phyloP scores from a whole-genome alignment of 1,140 invertebrate genomes.

The Archegozetes longisetosus region DNA sequence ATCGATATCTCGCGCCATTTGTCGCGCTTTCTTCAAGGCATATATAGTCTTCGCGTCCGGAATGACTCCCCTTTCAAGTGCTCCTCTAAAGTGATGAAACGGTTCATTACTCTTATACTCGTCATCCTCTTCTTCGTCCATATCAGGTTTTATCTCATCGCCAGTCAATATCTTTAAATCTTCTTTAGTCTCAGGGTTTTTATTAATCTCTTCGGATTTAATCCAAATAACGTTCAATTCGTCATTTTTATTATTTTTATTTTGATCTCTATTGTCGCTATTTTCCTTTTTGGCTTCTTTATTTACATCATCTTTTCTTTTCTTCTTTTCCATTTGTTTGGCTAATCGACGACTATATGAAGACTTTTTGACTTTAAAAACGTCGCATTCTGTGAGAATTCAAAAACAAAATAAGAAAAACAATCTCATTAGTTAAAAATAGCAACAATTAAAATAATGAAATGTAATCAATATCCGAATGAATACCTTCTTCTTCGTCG shows the following conservation, averaged over 20 bases:
- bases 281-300: conserved; percentile 13
- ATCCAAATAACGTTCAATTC: conserved; percentile 58
- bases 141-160: conserved; percentile 19
- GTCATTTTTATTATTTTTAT: conserved; percentile 36
- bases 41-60: conserved; percentile 93
- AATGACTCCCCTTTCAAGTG: conserved; percentile 54
- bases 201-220: conserved; percentile 47
- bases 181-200: conserved; percentile 28
- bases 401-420: neutral
- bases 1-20: conserved; percentile 55
- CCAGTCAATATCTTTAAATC: neutral
- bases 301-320: conserved; percentile 19
- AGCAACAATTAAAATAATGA: no score
- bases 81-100: conserved; percentile 2
- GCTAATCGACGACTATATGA: conserved; percentile 76
- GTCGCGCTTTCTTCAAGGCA: conserved; percentile 74
- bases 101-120: neutral
- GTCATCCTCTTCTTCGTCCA: conserved; percentile 17
- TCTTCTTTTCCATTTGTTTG: conserved; percentile 55
- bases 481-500: neutral
- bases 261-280: conserved; percentile 16
- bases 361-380: conserved; percentile 87
- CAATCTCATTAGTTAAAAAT: no score
- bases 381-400: no score
- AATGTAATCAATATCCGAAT: neutral